Base-by-base conservation (phyloP, 2,888 invertebrate genomes). In the Leucozona laternaria region DNA sequence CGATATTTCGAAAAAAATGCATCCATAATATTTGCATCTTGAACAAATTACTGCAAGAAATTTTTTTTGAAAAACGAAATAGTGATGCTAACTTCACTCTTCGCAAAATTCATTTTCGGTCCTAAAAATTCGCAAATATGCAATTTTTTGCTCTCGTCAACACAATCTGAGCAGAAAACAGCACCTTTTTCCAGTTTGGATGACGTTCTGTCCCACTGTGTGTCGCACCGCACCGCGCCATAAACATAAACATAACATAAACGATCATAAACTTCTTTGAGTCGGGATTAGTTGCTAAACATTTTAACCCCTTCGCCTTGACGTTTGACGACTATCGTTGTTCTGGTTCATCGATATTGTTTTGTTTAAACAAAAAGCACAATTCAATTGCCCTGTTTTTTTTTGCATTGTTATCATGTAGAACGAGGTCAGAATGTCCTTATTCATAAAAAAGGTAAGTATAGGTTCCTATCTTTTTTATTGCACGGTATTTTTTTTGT, bases 361-460 rank as follows among this genome's bases (percentile, higher is more conserved):
- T 48, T 53, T 48, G 31, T 66, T 48, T 25, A 37, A 48, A 34
- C 34, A 25, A 20, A 60, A 48, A 48, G 71, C 72, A 73, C 79
- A 75, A 60, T 75, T 79, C 72, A 53, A 70, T 7, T 85, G 85
- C 81, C 77, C 85, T 85, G 72, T 68, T 85, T 77, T 84, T 77
- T 84, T 81, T 80, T 70, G 64, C 71, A 81, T 85, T 85, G 85
- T 85, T 70, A 73, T 73, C 70, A 68, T 72, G 6, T 13, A 57
- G 45, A 85, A 85, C 72, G 77, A 73, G 85, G 84, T 80, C 84
- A 77, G 2, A 55, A 50, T 48, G 66, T 77, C 76, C 80, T 76
- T 76, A 50, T 76, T 71, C 31, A 10, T 40, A 15, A 66, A 40
- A 11, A 58, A 34, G 25, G 17, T 10, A n/a, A n/a, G n/a, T n/a